Evolutionary conservation across 2,113 vertebrate genomes (phyloP).

Genomic region (Conger conger): DNA sequence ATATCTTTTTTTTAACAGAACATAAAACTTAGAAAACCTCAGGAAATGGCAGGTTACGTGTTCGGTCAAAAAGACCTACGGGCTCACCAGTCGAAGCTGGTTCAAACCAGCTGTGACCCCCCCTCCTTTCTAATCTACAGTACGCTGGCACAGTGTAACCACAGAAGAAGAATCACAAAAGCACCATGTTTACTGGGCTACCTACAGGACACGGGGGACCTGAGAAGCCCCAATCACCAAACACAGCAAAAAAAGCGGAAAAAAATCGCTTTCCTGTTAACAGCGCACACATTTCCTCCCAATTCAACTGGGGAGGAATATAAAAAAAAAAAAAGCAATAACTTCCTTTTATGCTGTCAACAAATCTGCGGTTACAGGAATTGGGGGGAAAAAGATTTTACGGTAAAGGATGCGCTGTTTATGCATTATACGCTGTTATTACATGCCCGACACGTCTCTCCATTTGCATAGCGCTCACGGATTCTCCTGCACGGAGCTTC

Average conservation of each 20-base stretch:
- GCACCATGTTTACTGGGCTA: background rate
- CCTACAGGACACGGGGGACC: background rate
- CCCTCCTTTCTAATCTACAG: background rate
- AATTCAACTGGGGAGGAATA: background rate
- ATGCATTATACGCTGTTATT: background rate
- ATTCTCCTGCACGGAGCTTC: background rate
- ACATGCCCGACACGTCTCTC: background rate
- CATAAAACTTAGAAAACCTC: no score
- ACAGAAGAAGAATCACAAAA: background rate
- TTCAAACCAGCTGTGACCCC: background rate
- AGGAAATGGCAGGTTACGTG: background rate
- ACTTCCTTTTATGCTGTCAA: background rate
- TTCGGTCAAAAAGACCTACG: background rate
- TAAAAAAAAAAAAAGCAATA: background rate
- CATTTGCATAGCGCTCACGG: background rate
- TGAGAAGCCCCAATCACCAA: background rate
- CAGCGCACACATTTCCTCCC: background rate
- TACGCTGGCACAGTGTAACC: background rate
- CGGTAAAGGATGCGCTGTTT: background rate
- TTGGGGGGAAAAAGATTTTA: background rate
- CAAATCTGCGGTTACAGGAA: background rate
- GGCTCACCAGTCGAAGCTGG: background rate
- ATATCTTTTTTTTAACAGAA: no score
- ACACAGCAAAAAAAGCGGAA: background rate
- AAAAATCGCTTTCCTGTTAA: background rate